Evolutionary conservation across 2,797 vertebrate species (phyloP).

Genomic region (Echiichthys vipera): DNA sequence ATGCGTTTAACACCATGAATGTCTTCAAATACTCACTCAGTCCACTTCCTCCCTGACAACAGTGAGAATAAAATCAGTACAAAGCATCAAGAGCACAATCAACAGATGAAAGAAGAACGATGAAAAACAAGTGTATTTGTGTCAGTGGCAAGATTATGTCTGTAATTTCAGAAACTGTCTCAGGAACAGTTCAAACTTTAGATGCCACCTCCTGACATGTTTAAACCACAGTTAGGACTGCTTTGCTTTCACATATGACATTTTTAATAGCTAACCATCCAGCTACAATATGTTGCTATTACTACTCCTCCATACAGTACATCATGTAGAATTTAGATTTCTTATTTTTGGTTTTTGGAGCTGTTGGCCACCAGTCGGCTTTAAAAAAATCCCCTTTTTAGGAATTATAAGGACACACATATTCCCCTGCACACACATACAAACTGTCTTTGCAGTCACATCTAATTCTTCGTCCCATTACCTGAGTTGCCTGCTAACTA

Average conservation of each 20-base stretch:
- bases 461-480: constrained; percentile 52
- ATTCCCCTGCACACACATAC: constrained; percentile 1
- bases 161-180: not conserved
- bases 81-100: not conserved
- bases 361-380: constrained; percentile 9
- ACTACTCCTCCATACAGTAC: too few species aligned
- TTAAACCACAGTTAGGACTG: not conserved
- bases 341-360: constrained; percentile 12
- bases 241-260: not conserved
- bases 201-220: not conserved
- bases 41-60: constrained; percentile 13
- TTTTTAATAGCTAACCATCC: not conserved
- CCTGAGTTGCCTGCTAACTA: constrained; percentile 68
- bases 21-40: constrained; percentile 10
- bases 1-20: not conserved
- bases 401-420: constrained; percentile 9
- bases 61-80: not conserved
- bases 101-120: constrained; percentile 15
- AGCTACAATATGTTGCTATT: not conserved
- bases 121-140: not conserved
- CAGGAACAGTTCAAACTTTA: not conserved
- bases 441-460: constrained; percentile 42
- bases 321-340: constrained; percentile 12
- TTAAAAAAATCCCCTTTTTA: constrained; percentile 34
- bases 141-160: not conserved